phyloP scores from a whole-genome alignment of 2,113 vertebrate species.

The Brachypodius melanocephalos region DNA sequence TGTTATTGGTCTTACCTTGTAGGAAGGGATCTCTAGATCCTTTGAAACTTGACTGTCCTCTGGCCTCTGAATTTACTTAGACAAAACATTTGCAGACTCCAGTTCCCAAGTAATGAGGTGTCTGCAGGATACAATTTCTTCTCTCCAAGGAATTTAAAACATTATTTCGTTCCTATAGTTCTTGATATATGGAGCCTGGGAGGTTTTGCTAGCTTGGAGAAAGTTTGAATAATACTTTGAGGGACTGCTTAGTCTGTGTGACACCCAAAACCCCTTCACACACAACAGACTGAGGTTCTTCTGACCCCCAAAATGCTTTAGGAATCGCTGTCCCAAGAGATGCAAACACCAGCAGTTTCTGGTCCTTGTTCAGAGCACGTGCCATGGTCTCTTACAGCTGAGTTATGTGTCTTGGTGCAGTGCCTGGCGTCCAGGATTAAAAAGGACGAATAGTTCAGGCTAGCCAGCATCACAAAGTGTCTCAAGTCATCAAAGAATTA shows the following conservation, averaged over 20 bases:
- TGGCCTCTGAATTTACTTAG: not conserved
- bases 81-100: not conserved
- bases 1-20: not conserved
- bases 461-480: not conserved
- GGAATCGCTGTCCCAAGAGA: not conserved
- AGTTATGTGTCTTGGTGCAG: not conserved
- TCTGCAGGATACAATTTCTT: not conserved
- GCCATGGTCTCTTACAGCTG: not conserved
- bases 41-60: not conserved
- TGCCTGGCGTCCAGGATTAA: not conserved
- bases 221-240: not conserved
- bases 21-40: not conserved
- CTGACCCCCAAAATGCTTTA: not conserved
- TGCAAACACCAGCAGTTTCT: not conserved
- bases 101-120: not conserved
- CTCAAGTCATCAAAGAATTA: not conserved
- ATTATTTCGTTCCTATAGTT: not conserved
- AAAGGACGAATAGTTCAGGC: not conserved
- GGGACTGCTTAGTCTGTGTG: not conserved
- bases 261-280: not conserved
- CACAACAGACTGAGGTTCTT: not conserved
- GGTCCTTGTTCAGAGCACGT: not conserved
- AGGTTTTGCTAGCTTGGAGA: not conserved
- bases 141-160: not conserved
- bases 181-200: not conserved